Percentiles rank a stretch among this genome's conserved stretches.
phyloP scores from a whole-genome alignment of 1,140 invertebrate species.

The Trachelipus rathkii region DNA sequence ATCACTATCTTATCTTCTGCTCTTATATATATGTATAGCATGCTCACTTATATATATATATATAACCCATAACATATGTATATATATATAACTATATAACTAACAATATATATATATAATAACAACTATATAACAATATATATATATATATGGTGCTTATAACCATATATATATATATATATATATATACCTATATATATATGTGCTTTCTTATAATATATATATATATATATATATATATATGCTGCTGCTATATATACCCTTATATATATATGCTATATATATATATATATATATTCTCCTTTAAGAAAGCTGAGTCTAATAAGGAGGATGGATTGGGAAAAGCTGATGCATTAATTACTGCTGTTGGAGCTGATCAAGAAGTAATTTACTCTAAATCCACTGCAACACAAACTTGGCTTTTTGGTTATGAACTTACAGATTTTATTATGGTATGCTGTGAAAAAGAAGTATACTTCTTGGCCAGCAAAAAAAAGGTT shows the following conservation, averaged over 20 bases:
- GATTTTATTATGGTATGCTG: constrained; percentile 92
- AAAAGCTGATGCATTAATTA: constrained; percentile 84
- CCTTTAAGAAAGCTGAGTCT: constrained; percentile 60
- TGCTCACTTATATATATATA: too few species aligned
- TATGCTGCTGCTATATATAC: too few species aligned
- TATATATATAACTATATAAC: too few species aligned
- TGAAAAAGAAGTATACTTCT: constrained; percentile 75
- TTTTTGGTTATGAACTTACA: constrained; percentile 92
- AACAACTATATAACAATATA: too few species aligned
- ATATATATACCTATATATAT: too few species aligned
- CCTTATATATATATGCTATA: neutral
- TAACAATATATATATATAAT: too few species aligned
- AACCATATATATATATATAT: too few species aligned
- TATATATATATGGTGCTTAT: too few species aligned
- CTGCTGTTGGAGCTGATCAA: constrained; percentile 85
- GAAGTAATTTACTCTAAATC: constrained; percentile 95
- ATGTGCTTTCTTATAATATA: too few species aligned
- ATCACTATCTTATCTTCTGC: too few species aligned
- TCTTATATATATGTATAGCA: too few species aligned
- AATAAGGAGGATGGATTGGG: constrained; percentile 71
- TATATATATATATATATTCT: constrained; percentile 17
- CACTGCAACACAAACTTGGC: constrained; percentile 90
- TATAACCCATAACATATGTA: too few species aligned
- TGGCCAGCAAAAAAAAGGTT: constrained; percentile 91
- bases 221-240: neutral